Percentiles rank a stretch among this genome's conserved stretches.
phyloP scores from a whole-genome alignment of 2,888 invertebrate genomes.

The Hoplodrina blanda region DNA sequence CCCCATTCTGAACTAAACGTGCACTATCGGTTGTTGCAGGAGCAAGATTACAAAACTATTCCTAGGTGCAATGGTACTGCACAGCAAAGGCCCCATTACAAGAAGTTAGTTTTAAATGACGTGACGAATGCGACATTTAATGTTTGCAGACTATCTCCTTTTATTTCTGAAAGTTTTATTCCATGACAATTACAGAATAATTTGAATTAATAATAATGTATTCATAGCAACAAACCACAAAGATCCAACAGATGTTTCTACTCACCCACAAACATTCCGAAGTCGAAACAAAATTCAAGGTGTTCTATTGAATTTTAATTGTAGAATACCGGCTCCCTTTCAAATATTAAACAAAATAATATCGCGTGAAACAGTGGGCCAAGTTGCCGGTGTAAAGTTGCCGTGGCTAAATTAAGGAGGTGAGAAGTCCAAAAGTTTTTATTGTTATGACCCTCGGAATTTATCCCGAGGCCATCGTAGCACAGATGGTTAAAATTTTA shows the following conservation, averaged over 20 bases:
- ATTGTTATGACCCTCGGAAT: constrained; percentile 74
- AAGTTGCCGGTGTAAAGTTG: constrained; percentile 64
- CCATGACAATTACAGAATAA: neutral
- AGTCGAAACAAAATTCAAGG: constrained; percentile 41
- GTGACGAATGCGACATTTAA: too few species aligned
- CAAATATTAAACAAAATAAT: constrained; percentile 68
- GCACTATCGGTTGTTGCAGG: neutral
- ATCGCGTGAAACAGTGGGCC: constrained; percentile 59
- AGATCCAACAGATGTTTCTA: constrained; percentile 32
- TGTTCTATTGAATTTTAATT: constrained; percentile 63
- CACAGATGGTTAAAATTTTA: constrained; percentile 74
- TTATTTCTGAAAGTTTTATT: neutral
- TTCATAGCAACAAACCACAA: constrained; percentile 13
- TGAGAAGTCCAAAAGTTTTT: constrained; percentile 79
- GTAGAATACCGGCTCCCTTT: constrained; percentile 54
- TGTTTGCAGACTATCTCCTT: neutral
- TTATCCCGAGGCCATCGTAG: constrained; percentile 68
- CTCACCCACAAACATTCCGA: constrained; percentile 8
- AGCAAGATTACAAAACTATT: neutral
- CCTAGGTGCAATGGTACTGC: neutral
- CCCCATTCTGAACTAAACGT: neutral
- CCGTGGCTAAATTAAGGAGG: constrained; percentile 75
- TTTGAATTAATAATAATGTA: constrained; percentile 20
- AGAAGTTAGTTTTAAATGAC: neutral
- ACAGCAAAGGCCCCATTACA: neutral